Percentiles rank a stretch among this genome's conserved stretches.
These are phyloP conservation scores for Gavialis gangeticus DNA, from an alignment of 2,113 vertebrate species.

Conservation along the genomic window DNA sequence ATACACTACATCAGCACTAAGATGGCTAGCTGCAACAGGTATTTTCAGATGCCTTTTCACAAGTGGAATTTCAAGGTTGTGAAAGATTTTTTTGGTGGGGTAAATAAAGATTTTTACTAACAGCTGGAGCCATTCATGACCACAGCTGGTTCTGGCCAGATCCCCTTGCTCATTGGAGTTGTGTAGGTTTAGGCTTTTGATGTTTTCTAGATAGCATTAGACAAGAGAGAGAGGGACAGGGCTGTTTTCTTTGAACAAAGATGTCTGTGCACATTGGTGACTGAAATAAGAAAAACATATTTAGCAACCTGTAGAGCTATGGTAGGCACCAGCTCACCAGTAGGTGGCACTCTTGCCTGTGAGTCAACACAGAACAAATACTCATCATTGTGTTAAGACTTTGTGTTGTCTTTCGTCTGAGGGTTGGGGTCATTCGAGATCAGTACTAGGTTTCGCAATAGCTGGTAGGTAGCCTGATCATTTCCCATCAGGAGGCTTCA, in stretches of 20 bases:
- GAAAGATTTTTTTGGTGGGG: not conserved
- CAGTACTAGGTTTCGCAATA: not conserved
- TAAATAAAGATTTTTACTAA: not conserved
- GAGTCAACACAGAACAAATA: not conserved
- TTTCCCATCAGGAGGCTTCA: not conserved
- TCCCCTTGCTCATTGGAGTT: not conserved
- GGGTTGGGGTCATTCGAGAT: not conserved
- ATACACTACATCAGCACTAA: not conserved
- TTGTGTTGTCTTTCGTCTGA: not conserved
- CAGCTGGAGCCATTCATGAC: constrained; percentile 22
- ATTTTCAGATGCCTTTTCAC: constrained; percentile 17
- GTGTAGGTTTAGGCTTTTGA: constrained; percentile 3
- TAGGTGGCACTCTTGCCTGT: constrained; percentile 15
- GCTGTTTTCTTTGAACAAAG: not conserved
- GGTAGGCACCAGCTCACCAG: constrained; percentile 1
- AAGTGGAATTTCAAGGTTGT: constrained; percentile 14
- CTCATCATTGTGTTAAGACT: no score
- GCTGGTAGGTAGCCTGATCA: not conserved
- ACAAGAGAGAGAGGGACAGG: not conserved
- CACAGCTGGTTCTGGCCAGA: constrained; percentile 39
- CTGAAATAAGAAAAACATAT: not conserved
- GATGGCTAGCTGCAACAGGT: not conserved
- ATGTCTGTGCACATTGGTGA: not conserved
- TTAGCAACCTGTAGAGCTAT: not conserved
- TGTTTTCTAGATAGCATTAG: not conserved